A percentile compares a stretch with the other conserved stretches of the same genome.
These are phyloP conservation scores for Onychostoma macrolepis DNA, from an alignment of 2,113 vertebrate genomes.

Conservation along the genomic window DNA sequence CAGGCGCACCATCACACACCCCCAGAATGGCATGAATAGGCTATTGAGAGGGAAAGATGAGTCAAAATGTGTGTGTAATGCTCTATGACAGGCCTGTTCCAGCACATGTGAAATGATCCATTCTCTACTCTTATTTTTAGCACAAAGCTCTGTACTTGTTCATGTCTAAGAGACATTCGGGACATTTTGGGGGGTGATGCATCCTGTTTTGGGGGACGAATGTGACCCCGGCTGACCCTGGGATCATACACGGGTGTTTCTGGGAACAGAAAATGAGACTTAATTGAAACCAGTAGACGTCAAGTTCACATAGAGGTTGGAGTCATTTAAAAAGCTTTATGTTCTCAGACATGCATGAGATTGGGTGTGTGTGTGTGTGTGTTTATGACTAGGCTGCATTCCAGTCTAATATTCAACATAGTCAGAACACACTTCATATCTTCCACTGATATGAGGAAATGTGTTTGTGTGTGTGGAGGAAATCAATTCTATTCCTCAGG, in stretches of 20 bases:
- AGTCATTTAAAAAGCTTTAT: constrained; percentile 25
- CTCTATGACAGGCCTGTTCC: constrained; percentile 52
- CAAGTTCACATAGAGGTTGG: constrained; percentile 23
- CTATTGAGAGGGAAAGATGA: constrained; percentile 54
- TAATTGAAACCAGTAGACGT: constrained; percentile 44
- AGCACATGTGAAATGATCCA: constrained; percentile 51
- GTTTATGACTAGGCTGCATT: neutral
- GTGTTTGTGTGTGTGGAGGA: neutral
- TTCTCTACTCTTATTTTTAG: constrained; percentile 50
- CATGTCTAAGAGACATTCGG: constrained; percentile 36
- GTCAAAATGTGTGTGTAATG: constrained; percentile 51
- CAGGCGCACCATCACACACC: constrained; percentile 22
- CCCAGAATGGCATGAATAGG: constrained; percentile 53
- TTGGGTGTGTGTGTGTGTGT: constrained; percentile 20
- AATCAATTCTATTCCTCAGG: neutral
- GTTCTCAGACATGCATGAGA: neutral
- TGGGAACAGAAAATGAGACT: constrained; percentile 40
- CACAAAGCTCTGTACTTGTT: constrained; percentile 54
- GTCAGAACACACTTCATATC: neutral
- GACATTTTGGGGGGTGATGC: constrained; percentile 39
- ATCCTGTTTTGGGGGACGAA: constrained; percentile 57
- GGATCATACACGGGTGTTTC: constrained; percentile 26
- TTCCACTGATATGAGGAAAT: neutral
- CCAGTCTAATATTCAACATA: neutral
- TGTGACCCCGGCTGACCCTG: constrained; percentile 31